These are phyloP conservation scores for Ammodytes marinus DNA, from an alignment of 2,113 vertebrate genomes.

Conservation along the genomic window DNA sequence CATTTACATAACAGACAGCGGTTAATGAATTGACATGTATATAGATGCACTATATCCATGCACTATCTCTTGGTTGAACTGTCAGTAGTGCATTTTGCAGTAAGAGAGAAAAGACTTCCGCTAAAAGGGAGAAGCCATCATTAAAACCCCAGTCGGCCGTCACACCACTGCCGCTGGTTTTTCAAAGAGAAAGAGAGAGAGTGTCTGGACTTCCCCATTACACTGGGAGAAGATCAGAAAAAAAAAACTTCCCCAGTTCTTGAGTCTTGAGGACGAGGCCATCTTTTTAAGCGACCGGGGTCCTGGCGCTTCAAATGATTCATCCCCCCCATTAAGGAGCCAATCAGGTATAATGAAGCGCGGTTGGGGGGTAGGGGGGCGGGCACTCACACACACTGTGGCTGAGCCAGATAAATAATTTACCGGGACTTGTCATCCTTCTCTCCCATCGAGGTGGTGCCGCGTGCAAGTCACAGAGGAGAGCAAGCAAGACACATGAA, in stretches of 20 bases:
- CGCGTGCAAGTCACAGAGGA: conserved; percentile 42
- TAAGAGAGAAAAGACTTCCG: not conserved
- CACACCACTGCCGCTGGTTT: conserved; percentile 40
- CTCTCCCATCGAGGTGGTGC: conserved; percentile 62
- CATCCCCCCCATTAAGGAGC: conserved; percentile 82
- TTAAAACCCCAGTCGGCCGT: conserved; percentile 60
- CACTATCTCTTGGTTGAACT: conserved; percentile 39
- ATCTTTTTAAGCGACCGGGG: conserved; percentile 33
- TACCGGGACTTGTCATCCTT: conserved; percentile 82
- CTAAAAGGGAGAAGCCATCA: conserved; percentile 44
- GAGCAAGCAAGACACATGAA: conserved; percentile 76
- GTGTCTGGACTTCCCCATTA: conserved; percentile 61
- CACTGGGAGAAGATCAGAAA: conserved; percentile 52
- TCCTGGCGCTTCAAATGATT: conserved; percentile 59
- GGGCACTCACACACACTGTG: conserved; percentile 47
- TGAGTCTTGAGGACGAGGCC: conserved; percentile 40
- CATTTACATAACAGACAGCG: conserved; percentile 55
- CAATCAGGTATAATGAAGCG: conserved; percentile 81
- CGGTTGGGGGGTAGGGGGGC: not conserved
- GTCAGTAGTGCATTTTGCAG: conserved; percentile 25
- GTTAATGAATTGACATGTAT: conserved; percentile 62
- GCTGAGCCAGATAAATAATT: conserved; percentile 83
- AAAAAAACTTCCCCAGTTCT: conserved; percentile 39
- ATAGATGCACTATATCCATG: conserved; percentile 24
- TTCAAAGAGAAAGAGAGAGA: conserved; percentile 54